Base-by-base conservation (phyloP, 2,888 invertebrate species). In the Phragmatobia fuliginosa region DNA sequence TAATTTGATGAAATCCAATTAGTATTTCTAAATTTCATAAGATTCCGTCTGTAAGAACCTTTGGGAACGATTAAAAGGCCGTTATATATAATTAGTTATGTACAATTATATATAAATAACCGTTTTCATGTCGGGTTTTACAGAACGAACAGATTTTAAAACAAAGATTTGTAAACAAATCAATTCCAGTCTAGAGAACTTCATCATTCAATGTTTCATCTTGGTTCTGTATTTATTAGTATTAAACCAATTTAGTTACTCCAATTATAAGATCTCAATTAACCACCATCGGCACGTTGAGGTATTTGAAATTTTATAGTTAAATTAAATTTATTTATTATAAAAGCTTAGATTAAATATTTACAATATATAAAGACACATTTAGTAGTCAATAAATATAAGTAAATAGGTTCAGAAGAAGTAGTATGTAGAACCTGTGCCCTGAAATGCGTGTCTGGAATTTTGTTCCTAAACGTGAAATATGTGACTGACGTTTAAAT, bases 111-210 rank as follows among this genome's bases (percentile, higher is more conserved):
- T 4, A 38, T 63, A 32, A 72, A 70, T 68, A 18, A 38, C 69
- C 63, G 28, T n/a, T 67, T 68, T 68, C 59, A 63, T 66, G 64
- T 38, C 21, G 14, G 38, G 52, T 41, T 32, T 32, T 56, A 56
- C 28, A 25, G 14, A 25, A 14, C 4, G 28, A 28, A 28, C 56
- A 56, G 28, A 56, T 66, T 62, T 68, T 66, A 18, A 31, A 41
- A 64, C 31, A 11, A 67, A 58, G 76, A 72, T 79, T 81, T 67
- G 70, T 76, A 76, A 79, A 82, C 72, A 82, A 76, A 67, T 70
- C 65, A 70, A 71, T 63, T 72, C 67, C 59, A 71, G 32, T 66
- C 11, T 21, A 61, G 66, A 76, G 70, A 70, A 81, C 81, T 75
- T 36, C 64, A 70, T 81, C 71, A 72, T 65, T 73, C 63, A 79